These are phyloP conservation scores for Cephus nigrinus DNA, from an alignment of 2,888 invertebrate genomes.

Conservation along the genomic window DNA sequence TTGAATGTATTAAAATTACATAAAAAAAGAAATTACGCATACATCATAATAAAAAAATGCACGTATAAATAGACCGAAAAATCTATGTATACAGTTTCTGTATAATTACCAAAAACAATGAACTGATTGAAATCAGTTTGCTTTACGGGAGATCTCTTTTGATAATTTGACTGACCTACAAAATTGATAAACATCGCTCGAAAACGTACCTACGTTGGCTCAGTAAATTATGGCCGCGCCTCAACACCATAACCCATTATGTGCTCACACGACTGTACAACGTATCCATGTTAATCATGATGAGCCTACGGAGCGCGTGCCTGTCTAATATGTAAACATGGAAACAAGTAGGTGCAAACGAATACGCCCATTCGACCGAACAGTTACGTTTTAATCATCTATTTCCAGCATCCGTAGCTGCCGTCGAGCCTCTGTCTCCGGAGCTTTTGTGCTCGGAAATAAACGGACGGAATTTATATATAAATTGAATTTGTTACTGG, in stretches of 20 bases:
- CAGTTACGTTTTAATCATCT: not conserved
- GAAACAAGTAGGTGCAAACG: conserved; percentile 14
- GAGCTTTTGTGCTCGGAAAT: conserved; percentile 23
- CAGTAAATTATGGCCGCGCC: conserved; percentile 1
- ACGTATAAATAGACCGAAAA: not conserved
- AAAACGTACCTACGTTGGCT: not conserved
- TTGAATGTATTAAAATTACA: not conserved
- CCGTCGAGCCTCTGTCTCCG: not conserved
- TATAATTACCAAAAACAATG: not conserved
- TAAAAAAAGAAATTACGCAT: not conserved
- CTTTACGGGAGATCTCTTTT: not conserved
- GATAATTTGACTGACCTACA: not conserved
- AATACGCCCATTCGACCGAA: conserved; percentile 1
- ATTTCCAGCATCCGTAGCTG: not conserved
- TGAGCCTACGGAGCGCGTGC: not conserved
- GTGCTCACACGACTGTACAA: not conserved
- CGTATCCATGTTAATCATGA: conserved; percentile 19
- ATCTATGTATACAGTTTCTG: not conserved
- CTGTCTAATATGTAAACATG: conserved; percentile 10
- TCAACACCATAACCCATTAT: not conserved
- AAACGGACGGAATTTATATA: conserved; percentile 24
- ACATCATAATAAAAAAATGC: not conserved
- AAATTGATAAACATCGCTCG: not conserved
- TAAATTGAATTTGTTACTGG: conserved; percentile 17
- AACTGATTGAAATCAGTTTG: not conserved